These are phyloP conservation scores for Scaptomyza hsui DNA, from an alignment of 1,140 invertebrate genomes.

Conservation along the genomic window DNA sequence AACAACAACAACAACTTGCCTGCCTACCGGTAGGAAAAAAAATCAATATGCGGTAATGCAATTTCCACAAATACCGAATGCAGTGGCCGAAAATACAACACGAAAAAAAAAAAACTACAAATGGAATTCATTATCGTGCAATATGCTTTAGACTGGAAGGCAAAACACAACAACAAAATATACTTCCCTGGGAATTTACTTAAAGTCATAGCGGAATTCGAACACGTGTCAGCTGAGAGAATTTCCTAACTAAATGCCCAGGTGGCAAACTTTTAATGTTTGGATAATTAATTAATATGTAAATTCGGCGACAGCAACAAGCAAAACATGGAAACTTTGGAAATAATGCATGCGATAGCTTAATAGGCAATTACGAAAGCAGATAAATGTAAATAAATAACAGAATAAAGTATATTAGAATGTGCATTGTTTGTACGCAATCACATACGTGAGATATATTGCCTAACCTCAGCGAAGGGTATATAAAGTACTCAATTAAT, in stretches of 20 bases:
- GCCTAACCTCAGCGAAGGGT: neutral
- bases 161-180: neutral
- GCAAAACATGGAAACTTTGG: neutral
- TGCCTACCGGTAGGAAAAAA: constrained; percentile 10
- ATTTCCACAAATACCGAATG: constrained; percentile 50
- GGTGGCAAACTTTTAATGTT: neutral
- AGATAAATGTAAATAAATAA: neutral
- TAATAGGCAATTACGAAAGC: neutral
- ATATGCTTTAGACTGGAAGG: constrained; percentile 10
- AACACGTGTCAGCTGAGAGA: neutral
- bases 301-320: neutral
- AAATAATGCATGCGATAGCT: neutral
- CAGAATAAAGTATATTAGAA: neutral
- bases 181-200: neutral
- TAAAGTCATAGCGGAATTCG: neutral
- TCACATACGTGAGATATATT: too few relatives aligned
- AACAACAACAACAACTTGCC: constrained; percentile 28
- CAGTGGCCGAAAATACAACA: too few relatives aligned
- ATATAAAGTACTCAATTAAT: neutral
- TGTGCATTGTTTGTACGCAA: too few relatives aligned
- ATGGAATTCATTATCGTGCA: constrained; percentile 48
- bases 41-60: constrained; percentile 76
- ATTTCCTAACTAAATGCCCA: neutral
- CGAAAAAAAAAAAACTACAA: constrained; percentile 24
- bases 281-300: neutral